Percentiles rank a stretch among this genome's conserved stretches.
Evolutionary conservation across 2,113 vertebrate genomes (phyloP).

Genomic region (Heterochromis multidens): DNA sequence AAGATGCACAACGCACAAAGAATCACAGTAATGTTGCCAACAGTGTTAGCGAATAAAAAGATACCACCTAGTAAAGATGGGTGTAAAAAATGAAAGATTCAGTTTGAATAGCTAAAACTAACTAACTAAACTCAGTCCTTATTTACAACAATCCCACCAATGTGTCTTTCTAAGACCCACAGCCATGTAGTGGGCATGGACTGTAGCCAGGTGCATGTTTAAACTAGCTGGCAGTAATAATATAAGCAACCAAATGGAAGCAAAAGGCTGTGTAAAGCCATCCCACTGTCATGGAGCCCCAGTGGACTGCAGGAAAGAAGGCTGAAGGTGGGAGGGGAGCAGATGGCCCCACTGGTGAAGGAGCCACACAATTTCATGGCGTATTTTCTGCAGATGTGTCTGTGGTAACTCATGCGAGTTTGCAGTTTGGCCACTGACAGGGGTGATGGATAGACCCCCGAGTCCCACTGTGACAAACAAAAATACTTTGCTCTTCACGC

Average conservation of each 20-base stretch:
- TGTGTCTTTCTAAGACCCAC: background rate
- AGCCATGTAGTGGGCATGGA: background rate
- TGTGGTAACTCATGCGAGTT: slow-evolving; percentile 73
- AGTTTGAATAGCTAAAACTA: too few species aligned
- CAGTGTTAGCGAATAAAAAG: too few species aligned
- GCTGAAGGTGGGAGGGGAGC: slow-evolving; percentile 60
- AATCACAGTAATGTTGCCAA: background rate
- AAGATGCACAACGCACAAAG: background rate
- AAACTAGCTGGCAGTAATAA: background rate
- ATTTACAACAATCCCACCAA: background rate
- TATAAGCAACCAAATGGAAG: background rate
- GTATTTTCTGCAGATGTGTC: slow-evolving; percentile 90
- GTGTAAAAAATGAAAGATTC: background rate
- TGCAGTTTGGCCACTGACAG: slow-evolving; percentile 62
- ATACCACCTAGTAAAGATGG: background rate
- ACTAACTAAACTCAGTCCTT: too few species aligned
- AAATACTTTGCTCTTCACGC: slow-evolving; percentile 29
- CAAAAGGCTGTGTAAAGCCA: background rate
- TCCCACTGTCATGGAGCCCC: slow-evolving; percentile 16
- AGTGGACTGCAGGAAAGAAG: slow-evolving; percentile 5
- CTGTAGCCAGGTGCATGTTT: background rate
- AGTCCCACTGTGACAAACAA: slow-evolving; percentile 40
- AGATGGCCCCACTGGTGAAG: slow-evolving; percentile 80
- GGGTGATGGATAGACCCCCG: slow-evolving; percentile 75
- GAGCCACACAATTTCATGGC: slow-evolving; percentile 93